These are phyloP conservation scores for Rosalia funebris DNA, from an alignment of 2,888 invertebrate genomes.

Conservation along the genomic window DNA sequence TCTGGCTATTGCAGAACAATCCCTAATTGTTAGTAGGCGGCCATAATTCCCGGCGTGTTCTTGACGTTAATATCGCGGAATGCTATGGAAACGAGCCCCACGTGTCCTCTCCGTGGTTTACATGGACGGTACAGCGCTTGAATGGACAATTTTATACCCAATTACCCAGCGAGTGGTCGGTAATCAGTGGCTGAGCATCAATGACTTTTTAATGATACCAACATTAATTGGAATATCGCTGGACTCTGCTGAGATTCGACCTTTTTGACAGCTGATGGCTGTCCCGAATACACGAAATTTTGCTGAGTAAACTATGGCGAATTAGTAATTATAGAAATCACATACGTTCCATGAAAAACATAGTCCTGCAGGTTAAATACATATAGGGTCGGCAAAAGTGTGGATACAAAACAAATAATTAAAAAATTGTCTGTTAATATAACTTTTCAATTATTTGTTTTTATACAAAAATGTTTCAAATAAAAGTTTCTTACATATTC, in stretches of 20 bases:
- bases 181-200: slow-evolving; percentile 42
- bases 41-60: slow-evolving; percentile 29
- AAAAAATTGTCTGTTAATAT: too few species aligned
- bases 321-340: too few species aligned
- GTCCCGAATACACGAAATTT: not conserved
- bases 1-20: slow-evolving; percentile 21
- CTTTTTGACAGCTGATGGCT: slow-evolving; percentile 16
- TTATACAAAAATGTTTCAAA: too few species aligned
- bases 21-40: slow-evolving; percentile 29
- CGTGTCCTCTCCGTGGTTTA: slow-evolving; percentile 20
- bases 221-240: slow-evolving; percentile 29
- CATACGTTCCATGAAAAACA: too few species aligned
- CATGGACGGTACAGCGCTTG: slow-evolving; percentile 23
- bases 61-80: slow-evolving; percentile 31
- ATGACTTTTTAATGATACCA: slow-evolving; percentile 42
- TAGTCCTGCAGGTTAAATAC: too few species aligned
- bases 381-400: too few species aligned
- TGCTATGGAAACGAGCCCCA: slow-evolving; percentile 25
- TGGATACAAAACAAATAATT: too few species aligned
- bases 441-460: too few species aligned
- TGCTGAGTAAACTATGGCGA: not conserved
- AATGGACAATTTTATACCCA: slow-evolving; percentile 43
- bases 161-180: slow-evolving; percentile 41
- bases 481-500: too few species aligned
- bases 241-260: slow-evolving; percentile 2